Conservation (phyloP, 92 coral and sea anemone genomes). For the Actinostola sp. region DNA sequence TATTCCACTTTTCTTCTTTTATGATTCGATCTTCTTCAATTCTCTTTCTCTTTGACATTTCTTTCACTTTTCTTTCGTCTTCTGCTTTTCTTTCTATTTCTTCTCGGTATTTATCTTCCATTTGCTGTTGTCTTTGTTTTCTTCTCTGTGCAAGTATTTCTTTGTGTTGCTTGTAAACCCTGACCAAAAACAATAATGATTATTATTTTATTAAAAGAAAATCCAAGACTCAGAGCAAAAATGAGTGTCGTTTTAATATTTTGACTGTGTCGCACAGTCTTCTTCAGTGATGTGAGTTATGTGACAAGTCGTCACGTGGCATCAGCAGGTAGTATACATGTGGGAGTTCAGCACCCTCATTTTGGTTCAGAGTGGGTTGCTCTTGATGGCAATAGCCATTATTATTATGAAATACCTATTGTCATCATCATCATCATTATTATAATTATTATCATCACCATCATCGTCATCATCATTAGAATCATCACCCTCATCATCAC, state of each 20-base stretch:
- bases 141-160: constrained; percentile 31
- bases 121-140: constrained; percentile 13
- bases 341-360: too few relatives aligned
- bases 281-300: too few relatives aligned
- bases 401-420: neutral
- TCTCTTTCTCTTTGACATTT: neutral
- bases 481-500: neutral
- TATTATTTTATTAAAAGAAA: neutral
- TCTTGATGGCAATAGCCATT: neutral
- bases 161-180: constrained; percentile 61
- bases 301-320: too few relatives aligned
- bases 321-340: too few relatives aligned
- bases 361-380: too few relatives aligned
- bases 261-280: too few relatives aligned
- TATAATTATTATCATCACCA: neutral
- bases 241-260: too few relatives aligned
- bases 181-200: constrained; percentile 1
- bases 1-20: constrained; percentile 23
- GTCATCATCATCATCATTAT: neutral
- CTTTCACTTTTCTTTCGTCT: constrained; percentile 21
- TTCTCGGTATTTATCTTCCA: constrained; percentile 36
- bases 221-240: too few relatives aligned
- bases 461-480: neutral
- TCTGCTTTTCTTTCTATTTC: constrained; percentile 35
- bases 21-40: constrained; percentile 21